Evolutionary conservation across 2,113 vertebrate species (phyloP).

Genomic region (Notiomystis cincta): DNA sequence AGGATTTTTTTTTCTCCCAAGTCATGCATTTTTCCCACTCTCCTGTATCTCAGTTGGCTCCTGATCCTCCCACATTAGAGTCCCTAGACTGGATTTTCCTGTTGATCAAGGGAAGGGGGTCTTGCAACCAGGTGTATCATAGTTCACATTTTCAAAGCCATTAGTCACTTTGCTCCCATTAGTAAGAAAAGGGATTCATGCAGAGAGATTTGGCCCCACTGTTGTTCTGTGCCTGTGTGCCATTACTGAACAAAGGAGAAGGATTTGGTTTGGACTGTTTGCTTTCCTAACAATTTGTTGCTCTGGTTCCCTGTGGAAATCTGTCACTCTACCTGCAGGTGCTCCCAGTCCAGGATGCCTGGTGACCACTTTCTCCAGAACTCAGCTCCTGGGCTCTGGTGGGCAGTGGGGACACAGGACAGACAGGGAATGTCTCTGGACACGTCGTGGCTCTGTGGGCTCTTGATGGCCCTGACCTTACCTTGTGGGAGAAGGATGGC

Average conservation of each 20-base stretch:
- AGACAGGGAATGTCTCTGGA: not conserved
- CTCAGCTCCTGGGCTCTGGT: accelerated
- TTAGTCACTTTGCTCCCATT: not conserved
- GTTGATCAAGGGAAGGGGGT: accelerated
- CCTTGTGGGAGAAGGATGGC: accelerated
- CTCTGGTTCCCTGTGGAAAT: not conserved
- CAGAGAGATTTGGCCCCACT: not conserved
- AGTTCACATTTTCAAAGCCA: not conserved
- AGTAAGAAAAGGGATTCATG: not conserved
- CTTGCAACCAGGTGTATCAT: accelerated
- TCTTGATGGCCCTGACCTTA: not conserved
- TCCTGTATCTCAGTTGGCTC: not conserved
- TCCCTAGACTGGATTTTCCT: not conserved
- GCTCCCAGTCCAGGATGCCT: not conserved
- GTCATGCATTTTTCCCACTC: not conserved
- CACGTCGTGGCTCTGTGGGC: not conserved
- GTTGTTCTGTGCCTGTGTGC: accelerated
- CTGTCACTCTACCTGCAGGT: not conserved
- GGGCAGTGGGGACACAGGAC: not conserved
- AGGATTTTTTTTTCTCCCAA: not conserved
- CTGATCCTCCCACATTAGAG: not conserved
- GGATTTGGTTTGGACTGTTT: not conserved
- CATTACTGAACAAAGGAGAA: not conserved
- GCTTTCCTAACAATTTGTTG: not conserved
- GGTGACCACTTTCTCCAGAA: not conserved